Conservation (phyloP, 2,888 invertebrate species). For the Prionchulus punctatus region DNA sequence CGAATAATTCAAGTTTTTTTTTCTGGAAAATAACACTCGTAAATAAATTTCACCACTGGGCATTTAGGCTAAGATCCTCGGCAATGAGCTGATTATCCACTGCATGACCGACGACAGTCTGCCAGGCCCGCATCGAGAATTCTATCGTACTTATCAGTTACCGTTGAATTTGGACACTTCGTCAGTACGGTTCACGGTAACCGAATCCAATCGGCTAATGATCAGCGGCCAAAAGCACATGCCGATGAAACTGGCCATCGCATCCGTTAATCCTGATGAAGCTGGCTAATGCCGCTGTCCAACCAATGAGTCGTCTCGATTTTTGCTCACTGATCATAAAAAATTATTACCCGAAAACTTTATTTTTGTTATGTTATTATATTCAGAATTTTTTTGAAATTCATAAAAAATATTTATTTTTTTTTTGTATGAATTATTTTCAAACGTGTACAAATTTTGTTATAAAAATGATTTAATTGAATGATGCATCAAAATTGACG, state of each 20-base stretch:
- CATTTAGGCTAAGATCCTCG: conserved; percentile 1
- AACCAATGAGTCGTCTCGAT: too few species aligned
- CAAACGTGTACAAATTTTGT: too few species aligned
- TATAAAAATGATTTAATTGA: too few species aligned
- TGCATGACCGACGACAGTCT: neutral
- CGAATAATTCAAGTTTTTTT: neutral
- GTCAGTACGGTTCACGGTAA: neutral
- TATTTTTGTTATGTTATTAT: too few species aligned
- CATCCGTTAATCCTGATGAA: neutral
- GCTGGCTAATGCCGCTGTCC: too few species aligned
- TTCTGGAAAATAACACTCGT: neutral
- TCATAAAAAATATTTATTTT: too few species aligned
- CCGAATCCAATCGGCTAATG: neutral
- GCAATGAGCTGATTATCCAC: conserved; percentile 2
- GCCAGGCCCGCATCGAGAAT: neutral
- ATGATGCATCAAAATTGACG: too few species aligned
- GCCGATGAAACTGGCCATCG: neutral
- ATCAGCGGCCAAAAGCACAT: neutral
- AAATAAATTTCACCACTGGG: neutral
- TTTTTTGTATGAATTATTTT: too few species aligned
- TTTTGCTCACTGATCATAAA: too few species aligned
- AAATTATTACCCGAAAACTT: too few species aligned
- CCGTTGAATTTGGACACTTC: neutral
- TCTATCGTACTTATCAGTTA: conserved; percentile 1
- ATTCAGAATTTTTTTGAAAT: too few species aligned